Evolutionary conservation across 2,113 vertebrate species (phyloP).

Genomic region (Podiceps cristatus): DNA sequence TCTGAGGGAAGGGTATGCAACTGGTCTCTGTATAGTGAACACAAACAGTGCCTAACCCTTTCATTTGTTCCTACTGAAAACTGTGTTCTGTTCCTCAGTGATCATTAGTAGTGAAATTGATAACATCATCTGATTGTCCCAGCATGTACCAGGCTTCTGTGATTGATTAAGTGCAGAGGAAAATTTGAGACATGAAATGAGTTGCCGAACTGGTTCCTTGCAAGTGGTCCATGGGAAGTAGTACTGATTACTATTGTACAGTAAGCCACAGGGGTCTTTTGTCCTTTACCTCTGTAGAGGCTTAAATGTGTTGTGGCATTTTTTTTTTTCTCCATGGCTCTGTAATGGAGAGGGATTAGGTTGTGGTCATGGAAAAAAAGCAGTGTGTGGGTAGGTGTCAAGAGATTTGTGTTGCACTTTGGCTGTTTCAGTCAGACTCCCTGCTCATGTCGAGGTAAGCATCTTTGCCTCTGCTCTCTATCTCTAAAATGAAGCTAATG

Average conservation of each 20-base stretch:
- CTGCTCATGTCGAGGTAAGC: not conserved
- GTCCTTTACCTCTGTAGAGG: not conserved
- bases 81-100: not conserved
- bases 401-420: not conserved
- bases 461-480: not conserved
- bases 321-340: not conserved
- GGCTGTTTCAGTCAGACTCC: not conserved
- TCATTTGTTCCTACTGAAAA: not conserved
- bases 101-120: conserved; percentile 21
- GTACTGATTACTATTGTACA: not conserved
- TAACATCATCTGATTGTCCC: not conserved
- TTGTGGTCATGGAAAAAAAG: not conserved
- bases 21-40: not conserved
- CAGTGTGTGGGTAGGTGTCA: not conserved
- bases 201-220: not conserved
- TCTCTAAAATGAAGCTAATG: not conserved
- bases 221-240: not conserved
- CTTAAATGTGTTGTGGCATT: not conserved
- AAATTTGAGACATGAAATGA: conserved; percentile 18
- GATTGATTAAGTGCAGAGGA: not conserved
- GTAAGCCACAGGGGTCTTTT: not conserved
- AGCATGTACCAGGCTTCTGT: not conserved
- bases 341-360: conserved; percentile 23
- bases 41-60: not conserved
- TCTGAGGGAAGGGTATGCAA: not conserved